A percentile compares a stretch with the other conserved stretches of the same genome.
Evolutionary conservation across 2,797 vertebrate species (phyloP).

Genomic region (Mormyrus hasselquistii): DNA sequence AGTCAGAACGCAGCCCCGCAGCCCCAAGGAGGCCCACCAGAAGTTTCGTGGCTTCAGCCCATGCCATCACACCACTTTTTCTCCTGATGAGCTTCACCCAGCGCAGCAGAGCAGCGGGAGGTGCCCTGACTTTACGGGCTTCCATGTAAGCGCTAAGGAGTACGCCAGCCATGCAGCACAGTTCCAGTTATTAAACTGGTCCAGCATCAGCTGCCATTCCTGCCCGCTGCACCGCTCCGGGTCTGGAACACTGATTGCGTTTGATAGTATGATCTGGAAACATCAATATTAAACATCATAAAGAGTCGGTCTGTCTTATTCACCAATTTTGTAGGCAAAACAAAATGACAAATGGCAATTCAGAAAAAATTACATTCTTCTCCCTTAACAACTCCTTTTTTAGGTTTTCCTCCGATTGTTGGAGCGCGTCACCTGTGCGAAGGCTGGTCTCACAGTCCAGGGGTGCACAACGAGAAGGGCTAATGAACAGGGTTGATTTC

Average conservation of each 20-base stretch:
- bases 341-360: slow-evolving; percentile 40
- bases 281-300: slow-evolving; percentile 48
- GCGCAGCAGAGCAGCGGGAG: background rate
- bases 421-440: slow-evolving; percentile 26
- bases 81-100: background rate
- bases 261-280: slow-evolving; percentile 41
- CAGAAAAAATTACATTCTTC: slow-evolving; percentile 32
- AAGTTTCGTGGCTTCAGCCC: background rate
- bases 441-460: background rate
- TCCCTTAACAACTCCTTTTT: slow-evolving; percentile 28
- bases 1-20: background rate
- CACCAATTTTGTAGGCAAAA: slow-evolving; percentile 39
- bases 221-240: slow-evolving; percentile 25
- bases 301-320: slow-evolving; percentile 37
- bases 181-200: slow-evolving; percentile 37
- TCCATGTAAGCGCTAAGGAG: background rate
- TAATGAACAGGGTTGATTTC: slow-evolving; percentile 43
- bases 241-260: slow-evolving; percentile 36
- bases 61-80: background rate
- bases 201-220: slow-evolving; percentile 20
- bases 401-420: background rate
- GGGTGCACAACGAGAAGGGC: slow-evolving; percentile 20
- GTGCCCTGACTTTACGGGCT: background rate
- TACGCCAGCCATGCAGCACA: background rate
- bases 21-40: background rate